Evolutionary conservation across 2,797 vertebrate species (phyloP).

Genomic region (Carduelis carduelis): DNA sequence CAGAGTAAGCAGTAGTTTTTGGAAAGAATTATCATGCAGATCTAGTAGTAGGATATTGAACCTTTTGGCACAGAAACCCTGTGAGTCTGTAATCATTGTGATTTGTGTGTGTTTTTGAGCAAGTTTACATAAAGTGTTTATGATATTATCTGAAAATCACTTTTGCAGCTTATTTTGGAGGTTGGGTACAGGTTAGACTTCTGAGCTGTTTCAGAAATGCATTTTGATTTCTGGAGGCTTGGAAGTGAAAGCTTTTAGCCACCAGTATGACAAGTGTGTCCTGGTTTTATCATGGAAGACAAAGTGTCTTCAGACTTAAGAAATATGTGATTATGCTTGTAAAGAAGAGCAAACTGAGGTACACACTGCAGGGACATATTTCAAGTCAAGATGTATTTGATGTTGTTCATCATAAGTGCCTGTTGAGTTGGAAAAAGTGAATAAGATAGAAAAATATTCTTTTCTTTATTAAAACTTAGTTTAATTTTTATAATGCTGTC

Average conservation of each 20-base stretch:
- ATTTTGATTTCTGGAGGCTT: background rate
- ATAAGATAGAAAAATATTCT: background rate
- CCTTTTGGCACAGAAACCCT: background rate
- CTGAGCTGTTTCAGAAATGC: background rate
- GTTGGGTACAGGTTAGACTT: background rate
- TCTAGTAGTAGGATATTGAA: background rate
- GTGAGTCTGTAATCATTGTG: background rate
- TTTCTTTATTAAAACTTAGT: background rate
- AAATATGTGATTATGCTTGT: background rate
- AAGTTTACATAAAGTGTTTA: background rate
- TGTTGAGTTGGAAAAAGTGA: background rate
- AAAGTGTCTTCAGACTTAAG: background rate
- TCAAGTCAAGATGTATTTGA: background rate
- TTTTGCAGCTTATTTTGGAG: background rate
- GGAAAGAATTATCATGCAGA: background rate
- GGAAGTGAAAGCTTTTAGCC: background rate
- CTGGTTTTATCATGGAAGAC: background rate
- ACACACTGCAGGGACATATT: background rate
- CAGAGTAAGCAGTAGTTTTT: background rate
- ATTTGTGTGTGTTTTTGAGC: background rate
- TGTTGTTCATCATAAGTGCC: background rate
- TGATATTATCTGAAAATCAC: background rate
- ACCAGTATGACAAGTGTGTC: background rate
- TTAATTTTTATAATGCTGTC: background rate
- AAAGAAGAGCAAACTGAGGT: background rate